Evolutionary conservation across 2,888 invertebrate species (phyloP), one percentile per base, ranked within the genome.

Genomic region (Phaedon cochleariae): DNA sequence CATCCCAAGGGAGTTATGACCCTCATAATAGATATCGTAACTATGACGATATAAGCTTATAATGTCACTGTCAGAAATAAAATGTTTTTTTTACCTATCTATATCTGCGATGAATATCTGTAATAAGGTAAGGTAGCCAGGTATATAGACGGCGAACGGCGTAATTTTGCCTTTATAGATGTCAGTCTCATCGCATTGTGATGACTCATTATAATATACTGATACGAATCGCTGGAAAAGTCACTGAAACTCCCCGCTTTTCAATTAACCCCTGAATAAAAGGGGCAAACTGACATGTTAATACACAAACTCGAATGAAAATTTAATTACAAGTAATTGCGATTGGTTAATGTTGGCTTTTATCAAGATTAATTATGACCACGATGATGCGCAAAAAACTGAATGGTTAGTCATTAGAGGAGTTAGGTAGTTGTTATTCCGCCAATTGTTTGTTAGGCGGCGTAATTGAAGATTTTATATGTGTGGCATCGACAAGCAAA

Each of bases 141-240:
- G 26, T 26, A 26, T 26, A 5, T n/a, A n/a, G 5, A 12, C 2
- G 34, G 34, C 15, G 6, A 15, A 41, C n/a, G 41, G 41, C 6
- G 41, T n/a, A 15, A n/a, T 41, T 41, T 45, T 29, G 22, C 45
- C 21, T 26, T 55, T 20, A 26, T 26, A 57, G 17, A 45, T 57
- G 41, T 46, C 26, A 46, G 26, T 26, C 18, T 45, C 29, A n/a
- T 22, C 18, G 22, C 34, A 53, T 34, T 61, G 46, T 65, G 52
- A 45, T 65, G 65, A 65, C 55, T 65, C 65, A 65, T 61, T 57
- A n/a, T n/a, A n/a, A n/a, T n/a, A n/a, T n/a, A 57, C 52, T 65
- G 65, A 61, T 65, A 65, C 15, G 29, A 29, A 65, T 65, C 60
- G 48, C 46, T 57, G 61, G 61, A 65, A 65, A 58, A 65, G 52